A percentile compares a stretch with the other conserved stretches of the same genome.
Conservation (phyloP, 2,888 invertebrate species). For the Tineola bisselliella region DNA sequence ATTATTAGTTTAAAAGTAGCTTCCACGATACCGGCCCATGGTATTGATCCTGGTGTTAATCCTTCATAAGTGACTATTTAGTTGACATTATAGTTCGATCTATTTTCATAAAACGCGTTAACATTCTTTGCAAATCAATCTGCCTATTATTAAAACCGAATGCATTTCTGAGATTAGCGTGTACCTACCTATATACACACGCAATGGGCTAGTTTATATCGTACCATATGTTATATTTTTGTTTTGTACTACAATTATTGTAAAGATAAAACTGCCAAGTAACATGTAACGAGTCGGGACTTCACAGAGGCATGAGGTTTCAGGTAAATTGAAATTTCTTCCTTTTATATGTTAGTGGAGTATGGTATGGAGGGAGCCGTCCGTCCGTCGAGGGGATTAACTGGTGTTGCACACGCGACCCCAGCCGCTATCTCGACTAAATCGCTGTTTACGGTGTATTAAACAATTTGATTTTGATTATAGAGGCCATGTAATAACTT, state of each 20-base stretch:
- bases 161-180: no score
- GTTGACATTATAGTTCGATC: no score
- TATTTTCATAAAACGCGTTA: no score
- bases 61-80: no score
- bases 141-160: no score
- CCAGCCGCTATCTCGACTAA: constrained; percentile 41
- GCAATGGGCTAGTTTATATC: no score
- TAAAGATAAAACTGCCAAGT: neutral
- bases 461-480: constrained; percentile 61
- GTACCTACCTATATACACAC: no score
- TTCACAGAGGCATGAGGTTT: neutral
- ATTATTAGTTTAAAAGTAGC: no score
- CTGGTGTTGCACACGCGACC: constrained; percentile 46
- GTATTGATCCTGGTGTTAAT: no score
- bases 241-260: neutral
- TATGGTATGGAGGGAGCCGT: constrained; percentile 14
- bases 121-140: no score
- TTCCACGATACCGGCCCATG: no score
- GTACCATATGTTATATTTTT: no score
- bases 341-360: constrained; percentile 33
- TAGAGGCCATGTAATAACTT: constrained; percentile 26
- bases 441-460: constrained; percentile 60
- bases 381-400: constrained; percentile 35
- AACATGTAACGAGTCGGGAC: neutral
- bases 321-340: constrained; percentile 51